Evolutionary conservation across 2,797 vertebrate genomes (phyloP), one percentile per base, ranked within the genome.

Genomic region (Pipistrellus kuhlii): DNA sequence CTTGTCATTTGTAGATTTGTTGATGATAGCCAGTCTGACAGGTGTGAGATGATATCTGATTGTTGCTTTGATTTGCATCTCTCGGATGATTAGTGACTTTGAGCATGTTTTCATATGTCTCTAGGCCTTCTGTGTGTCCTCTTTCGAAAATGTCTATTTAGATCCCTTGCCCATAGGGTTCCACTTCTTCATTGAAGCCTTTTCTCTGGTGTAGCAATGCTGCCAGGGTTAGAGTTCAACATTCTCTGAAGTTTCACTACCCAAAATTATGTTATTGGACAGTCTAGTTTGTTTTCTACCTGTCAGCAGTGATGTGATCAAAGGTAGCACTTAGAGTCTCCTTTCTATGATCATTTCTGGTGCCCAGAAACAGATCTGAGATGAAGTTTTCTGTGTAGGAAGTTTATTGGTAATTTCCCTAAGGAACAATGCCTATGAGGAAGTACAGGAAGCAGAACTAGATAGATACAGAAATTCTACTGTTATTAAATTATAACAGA

Each of bases 371-470:
- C 32, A 48, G 48, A 44, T 57, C 20, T 41, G 30, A 90, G 73
- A 59, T 41, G 35, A 76, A 93, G 32, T 75, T 86, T 94, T 75
- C 8, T 48, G 80, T 55, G 35, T 80, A 83, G 14, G n/a, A 83
- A 77, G 46, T 71, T 53, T 78, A 84, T 27, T 73, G 46, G 17
- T n/a, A 64, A 73, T 21, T 53, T 25, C 18, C 17, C 38, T 69
- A 8, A 81, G 66, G 69, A 92, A 57, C 11, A 85, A 38, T 7
- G 62, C 27, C 5, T 59, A 51, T 53, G 87, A 90, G 46, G 62
- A 94, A 86, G 27, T 64, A 55, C 15, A 81, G 44, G 38, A 75
- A 85, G 38, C 6, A 38, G 71, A 93, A 82, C 18, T 95, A 23
- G 62, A 35, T 21, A 91, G 75, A 41, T 27, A 77, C 18, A 80